Evolutionary conservation across 2,888 invertebrate genomes (phyloP).

Genomic region (Dromius quadrimaculatus): DNA sequence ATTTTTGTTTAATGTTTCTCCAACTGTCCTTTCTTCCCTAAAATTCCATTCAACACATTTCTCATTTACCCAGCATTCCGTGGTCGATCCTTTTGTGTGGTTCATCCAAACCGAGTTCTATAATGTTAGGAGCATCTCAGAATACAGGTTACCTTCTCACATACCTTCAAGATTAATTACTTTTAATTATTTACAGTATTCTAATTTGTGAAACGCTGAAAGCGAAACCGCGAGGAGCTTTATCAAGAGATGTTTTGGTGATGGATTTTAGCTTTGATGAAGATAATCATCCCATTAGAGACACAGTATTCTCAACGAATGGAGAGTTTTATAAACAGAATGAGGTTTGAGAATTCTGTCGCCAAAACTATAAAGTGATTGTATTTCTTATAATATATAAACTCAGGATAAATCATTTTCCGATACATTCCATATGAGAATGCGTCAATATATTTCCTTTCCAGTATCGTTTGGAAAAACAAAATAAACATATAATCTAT

Average conservation of each 20-base stretch:
- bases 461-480: constrained; percentile 23
- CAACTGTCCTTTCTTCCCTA: not conserved
- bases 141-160: constrained; percentile 20
- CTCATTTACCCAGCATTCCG: constrained; percentile 17
- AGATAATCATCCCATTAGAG: not conserved
- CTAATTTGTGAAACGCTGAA: not conserved
- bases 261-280: not conserved
- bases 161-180: constrained; percentile 20
- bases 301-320: too few relatives aligned
- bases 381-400: not conserved
- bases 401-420: constrained; percentile 11
- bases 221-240: not conserved
- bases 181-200: constrained; percentile 37
- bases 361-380: constrained; percentile 16
- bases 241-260: not conserved
- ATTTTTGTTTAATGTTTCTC: too few relatives aligned
- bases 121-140: too few relatives aligned
- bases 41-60: constrained; percentile 17
- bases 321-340: too few relatives aligned
- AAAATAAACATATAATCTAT: constrained; percentile 38
- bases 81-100: not conserved
- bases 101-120: not conserved
- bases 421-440: constrained; percentile 30
- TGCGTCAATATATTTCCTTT: constrained; percentile 7
- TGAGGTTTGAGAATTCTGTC: too few relatives aligned